These are phyloP conservation scores for Conger conger DNA, from an alignment of 2,113 vertebrate species.

Conservation along the genomic window DNA sequence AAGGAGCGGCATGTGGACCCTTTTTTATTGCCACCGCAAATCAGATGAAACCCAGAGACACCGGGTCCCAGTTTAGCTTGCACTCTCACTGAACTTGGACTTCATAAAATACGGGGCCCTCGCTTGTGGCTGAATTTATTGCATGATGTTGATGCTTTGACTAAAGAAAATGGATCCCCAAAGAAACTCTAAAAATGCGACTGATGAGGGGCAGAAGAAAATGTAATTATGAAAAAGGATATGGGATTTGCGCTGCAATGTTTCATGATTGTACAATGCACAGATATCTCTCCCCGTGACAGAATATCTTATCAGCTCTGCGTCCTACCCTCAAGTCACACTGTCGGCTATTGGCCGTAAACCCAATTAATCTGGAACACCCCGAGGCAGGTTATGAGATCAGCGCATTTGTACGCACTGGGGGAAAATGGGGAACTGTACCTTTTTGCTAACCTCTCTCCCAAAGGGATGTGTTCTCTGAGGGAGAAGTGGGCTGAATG, in stretches of 20 bases:
- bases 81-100: slow-evolving; percentile 96
- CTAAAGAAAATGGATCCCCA: slow-evolving; percentile 78
- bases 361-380: slow-evolving; percentile 57
- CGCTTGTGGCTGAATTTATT: slow-evolving; percentile 64
- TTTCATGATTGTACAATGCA: slow-evolving; percentile 42
- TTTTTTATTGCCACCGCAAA: slow-evolving; percentile 91
- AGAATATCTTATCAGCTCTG: slow-evolving; percentile 63
- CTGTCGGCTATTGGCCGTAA: slow-evolving; percentile 51
- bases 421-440: slow-evolving; percentile 49
- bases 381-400: slow-evolving; percentile 49
- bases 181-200: slow-evolving; percentile 83
- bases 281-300: slow-evolving; percentile 39
- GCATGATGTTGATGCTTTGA: slow-evolving; percentile 84
- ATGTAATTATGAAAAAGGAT: slow-evolving; percentile 79
- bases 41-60: slow-evolving; percentile 93
- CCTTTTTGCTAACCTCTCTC: slow-evolving; percentile 46
- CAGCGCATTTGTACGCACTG: slow-evolving; percentile 48
- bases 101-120: slow-evolving; percentile 84
- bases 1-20: slow-evolving; percentile 81
- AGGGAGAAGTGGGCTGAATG: slow-evolving; percentile 34
- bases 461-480: slow-evolving; percentile 46
- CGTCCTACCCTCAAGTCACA: slow-evolving; percentile 48
- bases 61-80: slow-evolving; percentile 80
- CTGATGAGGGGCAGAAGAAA: slow-evolving; percentile 81
- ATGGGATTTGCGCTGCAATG: slow-evolving; percentile 35